These are phyloP conservation scores for Mormyrops boulengeri DNA, from an alignment of 2,797 vertebrate species.

Conservation along the genomic window DNA sequence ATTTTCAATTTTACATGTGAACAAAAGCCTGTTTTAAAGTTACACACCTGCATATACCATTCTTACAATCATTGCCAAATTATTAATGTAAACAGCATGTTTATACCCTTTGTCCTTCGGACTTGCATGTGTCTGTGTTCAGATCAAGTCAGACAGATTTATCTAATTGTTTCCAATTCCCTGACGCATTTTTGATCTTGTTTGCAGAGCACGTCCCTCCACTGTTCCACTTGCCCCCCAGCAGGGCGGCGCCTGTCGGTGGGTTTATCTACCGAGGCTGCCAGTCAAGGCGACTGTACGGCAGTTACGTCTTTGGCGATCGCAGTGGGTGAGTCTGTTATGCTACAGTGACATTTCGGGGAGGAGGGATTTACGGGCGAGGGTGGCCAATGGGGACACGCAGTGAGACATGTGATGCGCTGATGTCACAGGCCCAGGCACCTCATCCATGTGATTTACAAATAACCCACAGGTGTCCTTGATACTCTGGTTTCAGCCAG, in stretches of 20 bases:
- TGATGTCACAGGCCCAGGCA: background rate
- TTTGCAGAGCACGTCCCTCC: slow-evolving; percentile 86
- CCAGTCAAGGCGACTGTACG: slow-evolving; percentile 88
- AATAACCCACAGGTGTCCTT: background rate
- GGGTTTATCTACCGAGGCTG: slow-evolving; percentile 96
- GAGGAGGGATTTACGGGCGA: background rate
- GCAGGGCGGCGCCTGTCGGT: slow-evolving; percentile 77
- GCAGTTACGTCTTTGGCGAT: slow-evolving; percentile 92
- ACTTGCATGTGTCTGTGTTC: background rate
- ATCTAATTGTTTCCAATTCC: background rate
- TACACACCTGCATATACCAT: background rate
- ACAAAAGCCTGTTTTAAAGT: background rate
- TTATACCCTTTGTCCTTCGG: background rate
- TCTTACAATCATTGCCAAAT: background rate
- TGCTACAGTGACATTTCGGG: background rate
- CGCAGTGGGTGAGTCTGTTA: slow-evolving; percentile 76
- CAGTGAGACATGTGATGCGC: background rate
- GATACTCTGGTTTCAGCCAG: background rate
- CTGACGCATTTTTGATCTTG: background rate
- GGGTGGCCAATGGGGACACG: background rate
- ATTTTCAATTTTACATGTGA: background rate
- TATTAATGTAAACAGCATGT: background rate
- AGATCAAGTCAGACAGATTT: background rate
- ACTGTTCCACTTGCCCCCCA: slow-evolving; percentile 85
- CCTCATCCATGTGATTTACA: background rate